A percentile compares a stretch with the other conserved stretches of the same genome.
Evolutionary conservation across 1,140 invertebrate genomes (phyloP).

Genomic region (Linepithema humile): DNA sequence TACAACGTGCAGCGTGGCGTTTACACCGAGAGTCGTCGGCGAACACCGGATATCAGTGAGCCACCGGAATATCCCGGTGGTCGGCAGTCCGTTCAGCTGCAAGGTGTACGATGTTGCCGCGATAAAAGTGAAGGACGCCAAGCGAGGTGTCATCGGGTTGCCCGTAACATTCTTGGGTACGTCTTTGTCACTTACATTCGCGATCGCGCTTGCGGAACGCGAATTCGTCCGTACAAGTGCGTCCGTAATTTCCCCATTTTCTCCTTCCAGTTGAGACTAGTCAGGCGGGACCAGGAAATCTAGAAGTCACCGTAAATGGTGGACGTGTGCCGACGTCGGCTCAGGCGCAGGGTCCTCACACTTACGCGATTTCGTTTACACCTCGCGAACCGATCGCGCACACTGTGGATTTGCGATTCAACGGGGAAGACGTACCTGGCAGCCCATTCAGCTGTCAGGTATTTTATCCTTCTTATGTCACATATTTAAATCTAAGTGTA

Average conservation of each 20-base stretch:
- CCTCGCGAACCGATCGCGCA: slow-evolving; percentile 95
- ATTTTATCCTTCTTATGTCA: neutral
- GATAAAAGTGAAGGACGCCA: slow-evolving; percentile 96
- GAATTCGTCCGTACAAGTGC: neutral
- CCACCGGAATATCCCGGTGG: slow-evolving; percentile 90
- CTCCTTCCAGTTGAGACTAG: slow-evolving; percentile 94
- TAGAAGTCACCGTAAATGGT: slow-evolving; percentile 98
- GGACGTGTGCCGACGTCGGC: slow-evolving; percentile 98
- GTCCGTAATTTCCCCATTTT: slow-evolving; percentile 41
- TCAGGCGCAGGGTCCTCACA: slow-evolving; percentile 96
- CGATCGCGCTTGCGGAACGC: neutral
- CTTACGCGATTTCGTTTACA: slow-evolving; percentile 98
- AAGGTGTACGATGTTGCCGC: slow-evolving; percentile 98
- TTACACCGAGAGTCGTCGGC: slow-evolving; percentile 93
- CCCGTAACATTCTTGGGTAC: slow-evolving; percentile 97
- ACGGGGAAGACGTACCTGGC: slow-evolving; percentile 97
- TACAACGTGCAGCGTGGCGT: slow-evolving; percentile 93
- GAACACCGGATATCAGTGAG: slow-evolving; percentile 96
- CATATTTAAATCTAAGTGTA: neutral
- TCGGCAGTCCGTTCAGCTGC: slow-evolving; percentile 95
- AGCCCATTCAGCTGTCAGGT: slow-evolving; percentile 91
- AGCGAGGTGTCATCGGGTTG: slow-evolving; percentile 95
- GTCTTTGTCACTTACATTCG: neutral
- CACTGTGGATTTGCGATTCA: slow-evolving; percentile 97
- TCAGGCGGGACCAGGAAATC: slow-evolving; percentile 97